These are phyloP conservation scores for Palythoa grandis DNA, from an alignment of 92 coral and sea anemone genomes.

Conservation along the genomic window DNA sequence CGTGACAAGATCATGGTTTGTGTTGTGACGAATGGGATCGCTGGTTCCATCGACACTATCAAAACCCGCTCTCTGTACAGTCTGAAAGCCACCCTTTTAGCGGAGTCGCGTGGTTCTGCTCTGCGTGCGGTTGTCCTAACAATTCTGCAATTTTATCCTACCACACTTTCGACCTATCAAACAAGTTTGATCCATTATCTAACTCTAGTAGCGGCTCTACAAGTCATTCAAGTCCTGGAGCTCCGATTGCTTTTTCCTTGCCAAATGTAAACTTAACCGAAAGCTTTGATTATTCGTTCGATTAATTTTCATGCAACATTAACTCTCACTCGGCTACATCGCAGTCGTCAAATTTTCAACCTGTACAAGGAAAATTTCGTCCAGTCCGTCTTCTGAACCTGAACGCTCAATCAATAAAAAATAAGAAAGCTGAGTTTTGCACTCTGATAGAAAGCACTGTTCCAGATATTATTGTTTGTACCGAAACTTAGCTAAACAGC, in stretches of 20 bases:
- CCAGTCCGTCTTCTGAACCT: conserved; percentile 36
- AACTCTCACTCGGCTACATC: conserved; percentile 29
- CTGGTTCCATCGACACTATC: conserved; percentile 28
- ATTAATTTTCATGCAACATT: conserved; percentile 11
- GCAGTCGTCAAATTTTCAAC: conserved; percentile 9
- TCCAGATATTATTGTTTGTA: no score
- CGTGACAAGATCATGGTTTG: conserved; percentile 21
- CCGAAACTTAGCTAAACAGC: conserved; percentile 35
- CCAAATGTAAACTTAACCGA: conserved; percentile 34
- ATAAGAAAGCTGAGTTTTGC: conserved; percentile 26
- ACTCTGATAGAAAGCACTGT: conserved; percentile 32
- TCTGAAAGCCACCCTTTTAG: conserved; percentile 17
- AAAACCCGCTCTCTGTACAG: conserved; percentile 14
- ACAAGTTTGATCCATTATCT: conserved; percentile 26
- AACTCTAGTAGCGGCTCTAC: conserved; percentile 30
- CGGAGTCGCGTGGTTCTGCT: conserved; percentile 29
- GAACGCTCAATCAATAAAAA: conserved; percentile 36
- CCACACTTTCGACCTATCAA: conserved; percentile 31
- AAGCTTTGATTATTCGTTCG: conserved; percentile 3
- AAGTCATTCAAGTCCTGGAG: conserved; percentile 32
- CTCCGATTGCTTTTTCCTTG: conserved; percentile 33
- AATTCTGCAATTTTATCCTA: conserved; percentile 39
- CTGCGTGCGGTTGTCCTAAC: conserved; percentile 47
- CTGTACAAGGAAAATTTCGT: conserved; percentile 8
- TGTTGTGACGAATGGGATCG: background rate